A percentile compares a stretch with the other conserved stretches of the same genome.
Conservation (phyloP, 2,797 vertebrate genomes). For the Sebastes wilsoni region DNA sequence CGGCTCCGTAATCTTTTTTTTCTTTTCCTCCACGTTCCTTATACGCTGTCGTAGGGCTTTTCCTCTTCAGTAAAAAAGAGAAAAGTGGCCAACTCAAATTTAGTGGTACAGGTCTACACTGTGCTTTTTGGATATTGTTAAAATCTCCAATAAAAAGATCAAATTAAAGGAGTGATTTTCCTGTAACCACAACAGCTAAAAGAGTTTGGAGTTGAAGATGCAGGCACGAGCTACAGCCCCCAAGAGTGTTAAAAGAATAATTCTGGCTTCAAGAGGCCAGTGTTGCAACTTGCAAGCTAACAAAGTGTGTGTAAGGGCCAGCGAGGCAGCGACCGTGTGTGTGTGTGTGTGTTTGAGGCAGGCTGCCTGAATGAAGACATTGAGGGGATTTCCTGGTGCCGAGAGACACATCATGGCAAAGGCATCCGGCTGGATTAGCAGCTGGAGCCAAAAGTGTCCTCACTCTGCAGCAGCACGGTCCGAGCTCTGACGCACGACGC, state of each 20-base stretch:
- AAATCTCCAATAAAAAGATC: not conserved
- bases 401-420: slow-evolving; percentile 80
- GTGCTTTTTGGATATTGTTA: not conserved
- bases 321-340: slow-evolving; percentile 15
- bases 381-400: slow-evolving; percentile 81
- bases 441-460: slow-evolving; percentile 73
- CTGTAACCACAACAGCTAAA: not conserved
- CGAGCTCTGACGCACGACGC: slow-evolving; percentile 44
- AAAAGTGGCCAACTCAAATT: not conserved
- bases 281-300: slow-evolving; percentile 12
- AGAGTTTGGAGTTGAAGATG: not conserved
- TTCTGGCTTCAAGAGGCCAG: slow-evolving; percentile 8
- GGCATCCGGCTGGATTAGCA: slow-evolving; percentile 78
- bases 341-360: slow-evolving; percentile 19
- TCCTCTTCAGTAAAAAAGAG: not conserved
- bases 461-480: slow-evolving; percentile 51
- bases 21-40: too few species aligned
- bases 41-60: not conserved
- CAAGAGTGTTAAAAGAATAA: not conserved
- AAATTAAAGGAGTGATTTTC: not conserved
- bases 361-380: slow-evolving; percentile 72
- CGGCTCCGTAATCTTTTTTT: too few species aligned
- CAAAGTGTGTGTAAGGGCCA: slow-evolving; percentile 7
- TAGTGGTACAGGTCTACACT: not conserved
- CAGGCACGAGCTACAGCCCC: not conserved